Evolutionary conservation across 2,797 vertebrate genomes (phyloP), one percentile per base, ranked within the genome.

Genomic region (Silurus aristotelis): DNA sequence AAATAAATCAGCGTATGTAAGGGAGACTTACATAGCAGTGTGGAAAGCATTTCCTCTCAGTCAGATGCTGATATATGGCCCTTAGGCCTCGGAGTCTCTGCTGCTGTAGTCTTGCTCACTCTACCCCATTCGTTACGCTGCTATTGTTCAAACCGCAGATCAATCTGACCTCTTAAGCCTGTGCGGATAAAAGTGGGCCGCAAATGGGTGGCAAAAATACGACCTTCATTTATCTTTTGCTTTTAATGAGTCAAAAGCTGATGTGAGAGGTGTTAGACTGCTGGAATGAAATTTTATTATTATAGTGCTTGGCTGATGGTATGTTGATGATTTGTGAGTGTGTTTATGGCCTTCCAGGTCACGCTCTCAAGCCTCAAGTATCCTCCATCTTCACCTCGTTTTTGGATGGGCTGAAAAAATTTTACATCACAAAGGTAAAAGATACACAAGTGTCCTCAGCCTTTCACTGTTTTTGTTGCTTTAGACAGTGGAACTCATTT

Each of bases 371-470:
- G 94, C 98, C 98, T 93, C 98, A 99, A 96, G 98, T 98, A 92
- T 97, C 98, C 87, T 99, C 98, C 83, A 96, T 99, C 93, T 99
- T 99, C 95, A 99, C 98, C 17, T 99, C 98, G 20, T 98, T 99
- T 96, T 92, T 99, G 94, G 98, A 99, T 56, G 98, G 98, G 75
- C 91, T 99, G 94, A 99, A 99, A 95, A 99, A 96, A 90, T 97
- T 99, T 94, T 99, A 99, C 95, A 98, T 99, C 93, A 99, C 98
- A 85, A 99, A 99, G 97, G 98, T 99, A 92, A 92, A 86, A 43
- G 72, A 60, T 3, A 67, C 20, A 9, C 25, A 67, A 5, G 14
- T n/a, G 2, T 43, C 27, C 20, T 56, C 3, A 7, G 10, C 25
- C 5, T 55, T 25, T 84, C 22, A n/a, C 20, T 12, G 6, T 80